phyloP scores from a whole-genome alignment of 2,797 vertebrate species.

The Carduelis carduelis region DNA sequence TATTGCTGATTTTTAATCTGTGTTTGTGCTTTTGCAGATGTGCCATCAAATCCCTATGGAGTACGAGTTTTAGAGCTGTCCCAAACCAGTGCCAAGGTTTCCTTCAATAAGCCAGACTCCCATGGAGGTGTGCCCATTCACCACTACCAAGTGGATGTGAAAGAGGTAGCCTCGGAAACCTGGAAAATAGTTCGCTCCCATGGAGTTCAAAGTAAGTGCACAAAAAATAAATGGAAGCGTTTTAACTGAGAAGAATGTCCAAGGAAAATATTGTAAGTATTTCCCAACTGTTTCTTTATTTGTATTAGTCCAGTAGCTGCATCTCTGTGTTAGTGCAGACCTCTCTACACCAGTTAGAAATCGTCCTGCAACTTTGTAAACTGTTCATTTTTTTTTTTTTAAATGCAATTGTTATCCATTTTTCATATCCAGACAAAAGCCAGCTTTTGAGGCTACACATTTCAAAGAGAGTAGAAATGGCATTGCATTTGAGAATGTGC shows the following conservation, averaged over 20 bases:
- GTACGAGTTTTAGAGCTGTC: slow-evolving; percentile 89
- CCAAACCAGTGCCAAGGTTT: slow-evolving; percentile 91
- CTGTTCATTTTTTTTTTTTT: neutral
- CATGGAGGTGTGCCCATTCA: slow-evolving; percentile 96
- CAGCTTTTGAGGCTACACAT: neutral
- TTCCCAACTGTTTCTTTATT: neutral
- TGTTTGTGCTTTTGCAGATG: slow-evolving; percentile 77
- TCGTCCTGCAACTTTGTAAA: neutral
- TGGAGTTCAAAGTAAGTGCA: slow-evolving; percentile 92
- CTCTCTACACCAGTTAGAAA: neutral
- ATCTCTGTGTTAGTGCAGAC: neutral
- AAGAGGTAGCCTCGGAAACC: slow-evolving; percentile 87
- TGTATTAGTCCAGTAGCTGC: neutral
- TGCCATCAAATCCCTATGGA: slow-evolving; percentile 92
- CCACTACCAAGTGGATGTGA: slow-evolving; percentile 94
- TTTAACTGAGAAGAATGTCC: neutral
- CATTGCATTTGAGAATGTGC: neutral
- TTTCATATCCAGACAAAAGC: neutral
- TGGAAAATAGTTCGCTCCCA: slow-evolving; percentile 93
- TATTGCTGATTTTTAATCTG: neutral
- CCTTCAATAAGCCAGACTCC: slow-evolving; percentile 94
- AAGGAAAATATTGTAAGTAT: neutral
- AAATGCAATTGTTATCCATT: neutral
- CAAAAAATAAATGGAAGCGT: neutral
- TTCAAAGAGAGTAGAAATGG: neutral